A percentile compares a stretch with the other conserved stretches of the same genome.
Evolutionary conservation across 2,113 vertebrate species (phyloP).

Genomic region (Galbula dea): DNA sequence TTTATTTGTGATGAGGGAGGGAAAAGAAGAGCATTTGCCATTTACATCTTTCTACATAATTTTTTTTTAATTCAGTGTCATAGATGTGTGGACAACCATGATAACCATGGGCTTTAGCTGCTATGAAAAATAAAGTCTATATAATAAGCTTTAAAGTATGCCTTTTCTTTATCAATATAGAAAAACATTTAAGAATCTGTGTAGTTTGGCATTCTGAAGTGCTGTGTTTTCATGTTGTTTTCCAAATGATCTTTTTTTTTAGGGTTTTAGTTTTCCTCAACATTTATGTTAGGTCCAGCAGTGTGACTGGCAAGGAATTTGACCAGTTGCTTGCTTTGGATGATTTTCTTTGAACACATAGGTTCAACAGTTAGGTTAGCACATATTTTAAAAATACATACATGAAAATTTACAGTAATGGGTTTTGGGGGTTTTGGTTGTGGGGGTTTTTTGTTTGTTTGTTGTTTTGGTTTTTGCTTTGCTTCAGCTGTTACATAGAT

Average conservation of each 20-base stretch:
- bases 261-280: background rate
- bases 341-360: background rate
- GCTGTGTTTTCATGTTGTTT: background rate
- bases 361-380: background rate
- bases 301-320: background rate
- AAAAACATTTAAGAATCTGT: background rate
- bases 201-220: background rate
- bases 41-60: background rate
- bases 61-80: background rate
- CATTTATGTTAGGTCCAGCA: background rate
- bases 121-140: background rate
- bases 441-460: no score
- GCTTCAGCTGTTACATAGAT: background rate
- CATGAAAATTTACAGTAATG: background rate
- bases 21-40: conserved; percentile 4
- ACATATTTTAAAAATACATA: background rate
- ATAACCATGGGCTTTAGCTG: background rate
- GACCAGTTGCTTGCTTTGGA: background rate
- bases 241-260: background rate
- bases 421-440: background rate
- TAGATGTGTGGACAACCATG: background rate
- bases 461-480: background rate
- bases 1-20: background rate
- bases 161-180: background rate
- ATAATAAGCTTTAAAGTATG: background rate